Evolutionary conservation across 2,888 invertebrate species (phyloP).

Genomic region (Caradrina clavipalpis): DNA sequence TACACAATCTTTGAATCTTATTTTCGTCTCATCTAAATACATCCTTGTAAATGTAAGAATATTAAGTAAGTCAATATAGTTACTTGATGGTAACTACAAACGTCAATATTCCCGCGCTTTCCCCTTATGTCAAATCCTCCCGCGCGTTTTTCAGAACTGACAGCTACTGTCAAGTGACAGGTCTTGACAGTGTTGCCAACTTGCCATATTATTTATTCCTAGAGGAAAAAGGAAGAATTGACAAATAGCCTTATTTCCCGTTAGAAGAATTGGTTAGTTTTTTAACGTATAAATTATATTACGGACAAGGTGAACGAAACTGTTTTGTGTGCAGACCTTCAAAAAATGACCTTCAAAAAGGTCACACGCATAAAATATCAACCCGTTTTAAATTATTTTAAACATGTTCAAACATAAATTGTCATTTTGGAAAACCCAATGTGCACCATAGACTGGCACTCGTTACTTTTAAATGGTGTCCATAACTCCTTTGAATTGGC

Average conservation of each 20-base stretch:
- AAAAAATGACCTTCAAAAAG: background rate
- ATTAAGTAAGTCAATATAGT: background rate
- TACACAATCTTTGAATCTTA: conserved; percentile 6
- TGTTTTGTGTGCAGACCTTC: background rate
- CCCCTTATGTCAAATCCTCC: background rate
- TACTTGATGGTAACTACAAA: background rate
- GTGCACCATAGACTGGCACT: too few relatives aligned
- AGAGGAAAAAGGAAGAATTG: background rate
- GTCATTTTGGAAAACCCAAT: conserved; percentile 18
- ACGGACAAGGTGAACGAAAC: background rate
- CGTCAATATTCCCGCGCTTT: conserved; percentile 8
- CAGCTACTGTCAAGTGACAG: conserved; percentile 14
- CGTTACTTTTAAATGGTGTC: background rate
- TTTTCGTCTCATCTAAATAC: conserved; percentile 30
- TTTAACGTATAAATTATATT: background rate
- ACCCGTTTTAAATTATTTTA: background rate
- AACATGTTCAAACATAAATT: background rate
- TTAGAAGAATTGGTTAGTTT: background rate
- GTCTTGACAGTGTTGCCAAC: conserved; percentile 9
- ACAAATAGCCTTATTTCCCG: background rate
- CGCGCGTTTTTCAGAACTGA: conserved; percentile 12
- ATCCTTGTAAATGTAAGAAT: conserved; percentile 29
- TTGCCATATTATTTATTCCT: background rate
- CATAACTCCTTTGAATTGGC: conserved; percentile 13
- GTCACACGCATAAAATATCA: background rate